phyloP scores from a whole-genome alignment of 2,888 invertebrate species.

The Schrankia costaestrigalis region DNA sequence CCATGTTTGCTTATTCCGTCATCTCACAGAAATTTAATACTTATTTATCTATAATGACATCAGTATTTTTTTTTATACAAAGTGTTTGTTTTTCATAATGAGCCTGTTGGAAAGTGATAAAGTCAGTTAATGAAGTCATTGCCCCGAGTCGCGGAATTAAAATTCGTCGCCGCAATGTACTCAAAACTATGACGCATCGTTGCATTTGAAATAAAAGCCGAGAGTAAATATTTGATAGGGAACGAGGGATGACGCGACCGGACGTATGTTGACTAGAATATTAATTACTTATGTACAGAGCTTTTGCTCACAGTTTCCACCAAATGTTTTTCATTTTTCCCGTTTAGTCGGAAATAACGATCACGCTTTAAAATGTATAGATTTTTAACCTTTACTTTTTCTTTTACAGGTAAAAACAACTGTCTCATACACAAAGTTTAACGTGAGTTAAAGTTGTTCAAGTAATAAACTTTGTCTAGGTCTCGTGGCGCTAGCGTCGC shows the following conservation, averaged over 20 bases:
- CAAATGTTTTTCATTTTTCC: constrained; percentile 26
- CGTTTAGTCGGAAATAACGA: constrained; percentile 10
- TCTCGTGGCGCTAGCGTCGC: constrained; percentile 40
- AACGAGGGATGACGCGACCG: constrained; percentile 34
- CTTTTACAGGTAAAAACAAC: constrained; percentile 31
- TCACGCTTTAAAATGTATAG: constrained; percentile 7
- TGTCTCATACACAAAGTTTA: background rate
- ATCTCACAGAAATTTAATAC: no score
- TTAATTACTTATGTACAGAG: constrained; percentile 43
- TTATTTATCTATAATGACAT: no score
- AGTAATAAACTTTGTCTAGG: constrained; percentile 17
- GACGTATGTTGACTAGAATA: constrained; percentile 50
- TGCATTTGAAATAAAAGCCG: constrained; percentile 41
- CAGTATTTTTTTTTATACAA: no score
- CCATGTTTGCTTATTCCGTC: no score
- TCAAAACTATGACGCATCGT: constrained; percentile 31
- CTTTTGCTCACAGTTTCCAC: constrained; percentile 21
- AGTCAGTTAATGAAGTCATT: constrained; percentile 11
- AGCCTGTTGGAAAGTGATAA: no score
- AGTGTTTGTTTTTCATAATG: no score
- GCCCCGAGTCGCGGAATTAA: constrained; percentile 8
- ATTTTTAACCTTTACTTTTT: constrained; percentile 9
- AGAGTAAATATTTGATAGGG: constrained; percentile 46
- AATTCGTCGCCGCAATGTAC: constrained; percentile 13
- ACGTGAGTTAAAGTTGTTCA: constrained; percentile 17